phyloP scores from a whole-genome alignment of 2,113 vertebrate genomes.

The Aplodontia rufa region DNA sequence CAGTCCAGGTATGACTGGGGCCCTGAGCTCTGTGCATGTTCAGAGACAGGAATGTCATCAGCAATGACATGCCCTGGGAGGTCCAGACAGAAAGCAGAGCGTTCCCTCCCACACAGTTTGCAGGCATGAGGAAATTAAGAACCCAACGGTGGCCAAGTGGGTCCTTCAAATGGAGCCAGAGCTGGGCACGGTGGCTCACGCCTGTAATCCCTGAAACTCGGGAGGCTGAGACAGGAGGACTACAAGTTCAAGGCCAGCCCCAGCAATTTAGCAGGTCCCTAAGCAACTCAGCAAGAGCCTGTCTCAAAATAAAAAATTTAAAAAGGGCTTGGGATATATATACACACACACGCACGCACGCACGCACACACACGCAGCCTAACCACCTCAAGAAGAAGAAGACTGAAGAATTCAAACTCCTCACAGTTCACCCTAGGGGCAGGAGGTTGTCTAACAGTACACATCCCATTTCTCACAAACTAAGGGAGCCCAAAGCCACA shows the following conservation, averaged over 20 bases:
- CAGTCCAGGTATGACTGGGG: background rate
- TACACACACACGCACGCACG: no score
- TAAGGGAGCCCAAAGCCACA: background rate
- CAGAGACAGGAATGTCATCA: background rate
- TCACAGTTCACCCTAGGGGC: accelerated
- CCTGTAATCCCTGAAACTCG: background rate
- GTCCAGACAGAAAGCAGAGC: background rate
- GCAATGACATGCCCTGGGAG: background rate
- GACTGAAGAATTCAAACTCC: background rate
- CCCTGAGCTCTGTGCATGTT: background rate
- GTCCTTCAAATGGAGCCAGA: background rate
- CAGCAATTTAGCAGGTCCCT: no score
- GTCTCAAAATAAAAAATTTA: no score
- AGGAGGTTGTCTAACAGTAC: accelerated
- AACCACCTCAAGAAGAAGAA: no score
- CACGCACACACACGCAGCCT: no score
- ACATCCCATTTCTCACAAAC: background rate
- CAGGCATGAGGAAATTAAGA: background rate
- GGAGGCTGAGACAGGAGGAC: no score
- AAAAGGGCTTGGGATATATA: no score
- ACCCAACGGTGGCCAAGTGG: background rate
- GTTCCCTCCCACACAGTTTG: background rate
- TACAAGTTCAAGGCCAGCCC: no score
- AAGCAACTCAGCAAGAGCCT: no score
- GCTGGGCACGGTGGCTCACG: background rate